These are phyloP conservation scores for Drosophila albomicans DNA, from an alignment of 1,140 invertebrate species.

Conservation along the genomic window DNA sequence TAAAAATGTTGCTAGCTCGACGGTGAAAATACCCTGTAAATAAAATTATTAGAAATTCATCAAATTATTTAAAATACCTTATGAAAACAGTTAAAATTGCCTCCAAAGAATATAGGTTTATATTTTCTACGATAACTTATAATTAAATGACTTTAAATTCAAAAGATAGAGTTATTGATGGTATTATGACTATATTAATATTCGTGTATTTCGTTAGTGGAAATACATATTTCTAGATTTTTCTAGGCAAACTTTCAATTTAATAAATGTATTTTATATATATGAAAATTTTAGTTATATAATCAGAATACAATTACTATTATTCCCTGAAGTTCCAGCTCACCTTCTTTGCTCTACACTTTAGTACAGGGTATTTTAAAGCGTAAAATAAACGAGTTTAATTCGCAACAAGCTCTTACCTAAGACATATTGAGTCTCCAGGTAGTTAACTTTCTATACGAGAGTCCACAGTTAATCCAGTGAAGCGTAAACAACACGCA, in stretches of 20 bases:
- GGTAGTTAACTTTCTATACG: constrained; percentile 26
- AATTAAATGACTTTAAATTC: too few relatives aligned
- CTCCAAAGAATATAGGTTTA: too few relatives aligned
- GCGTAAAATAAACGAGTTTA: constrained; percentile 12
- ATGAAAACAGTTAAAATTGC: too few relatives aligned
- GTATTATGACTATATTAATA: too few relatives aligned
- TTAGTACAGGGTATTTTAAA: constrained; percentile 5
- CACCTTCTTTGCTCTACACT: neutral
- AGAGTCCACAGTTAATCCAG: constrained; percentile 17
- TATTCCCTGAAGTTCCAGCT: neutral
- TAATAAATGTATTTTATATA: too few relatives aligned
- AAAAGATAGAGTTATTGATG: too few relatives aligned
- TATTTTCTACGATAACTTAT: too few relatives aligned
- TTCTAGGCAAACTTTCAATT: too few relatives aligned
- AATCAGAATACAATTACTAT: neutral
- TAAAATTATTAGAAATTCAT: neutral
- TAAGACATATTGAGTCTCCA: constrained; percentile 6
- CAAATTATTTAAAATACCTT: too few relatives aligned
- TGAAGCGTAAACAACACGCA: constrained; percentile 14
- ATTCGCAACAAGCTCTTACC: constrained; percentile 14
- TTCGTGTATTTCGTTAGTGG: too few relatives aligned
- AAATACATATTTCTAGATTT: too few relatives aligned
- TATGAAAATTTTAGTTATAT: too few relatives aligned
- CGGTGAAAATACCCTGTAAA: neutral
- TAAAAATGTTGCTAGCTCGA: neutral